Evolutionary conservation across 2,113 vertebrate species (phyloP).

Genomic region (Oxyruncus cristatus): DNA sequence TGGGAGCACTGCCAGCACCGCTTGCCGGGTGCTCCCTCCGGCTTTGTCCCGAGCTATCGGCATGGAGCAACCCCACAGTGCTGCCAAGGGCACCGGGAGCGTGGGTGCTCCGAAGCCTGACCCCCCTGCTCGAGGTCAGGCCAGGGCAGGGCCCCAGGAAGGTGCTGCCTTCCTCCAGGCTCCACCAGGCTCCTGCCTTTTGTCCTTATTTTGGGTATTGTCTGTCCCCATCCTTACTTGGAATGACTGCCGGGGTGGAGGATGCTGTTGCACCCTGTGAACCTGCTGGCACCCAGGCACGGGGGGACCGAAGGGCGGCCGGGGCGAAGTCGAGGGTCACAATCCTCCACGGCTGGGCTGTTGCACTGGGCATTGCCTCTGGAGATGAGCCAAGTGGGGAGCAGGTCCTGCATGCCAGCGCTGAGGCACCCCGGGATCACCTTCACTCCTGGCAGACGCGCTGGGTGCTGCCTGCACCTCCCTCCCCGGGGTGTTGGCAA

Average conservation of each 20-base stretch:
- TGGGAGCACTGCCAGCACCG: not conserved
- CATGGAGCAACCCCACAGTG: not conserved
- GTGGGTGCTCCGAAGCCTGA: not conserved
- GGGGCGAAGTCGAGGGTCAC: accelerated
- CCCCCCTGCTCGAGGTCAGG: not conserved
- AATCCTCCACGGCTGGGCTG: not conserved
- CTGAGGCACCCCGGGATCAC: not conserved
- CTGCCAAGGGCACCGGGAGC: not conserved
- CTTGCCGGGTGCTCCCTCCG: not conserved
- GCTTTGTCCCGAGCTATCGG: slow-evolving; percentile 20
- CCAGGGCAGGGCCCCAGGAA: not conserved
- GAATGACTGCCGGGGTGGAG: not conserved
- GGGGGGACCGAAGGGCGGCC: accelerated
- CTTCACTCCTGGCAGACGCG: not conserved
- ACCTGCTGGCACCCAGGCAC: not conserved
- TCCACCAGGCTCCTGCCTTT: not conserved
- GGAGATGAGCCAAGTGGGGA: not conserved
- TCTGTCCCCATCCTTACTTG: not conserved
- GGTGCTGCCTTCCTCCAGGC: not conserved
- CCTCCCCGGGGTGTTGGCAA: not conserved
- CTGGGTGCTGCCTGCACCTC: not conserved
- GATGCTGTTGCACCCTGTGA: not conserved
- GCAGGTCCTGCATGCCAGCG: not conserved
- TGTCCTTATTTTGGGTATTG: not conserved
- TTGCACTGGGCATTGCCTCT: not conserved